Evolutionary conservation across 2,113 vertebrate species (phyloP).

Genomic region (Epinephelus moara): DNA sequence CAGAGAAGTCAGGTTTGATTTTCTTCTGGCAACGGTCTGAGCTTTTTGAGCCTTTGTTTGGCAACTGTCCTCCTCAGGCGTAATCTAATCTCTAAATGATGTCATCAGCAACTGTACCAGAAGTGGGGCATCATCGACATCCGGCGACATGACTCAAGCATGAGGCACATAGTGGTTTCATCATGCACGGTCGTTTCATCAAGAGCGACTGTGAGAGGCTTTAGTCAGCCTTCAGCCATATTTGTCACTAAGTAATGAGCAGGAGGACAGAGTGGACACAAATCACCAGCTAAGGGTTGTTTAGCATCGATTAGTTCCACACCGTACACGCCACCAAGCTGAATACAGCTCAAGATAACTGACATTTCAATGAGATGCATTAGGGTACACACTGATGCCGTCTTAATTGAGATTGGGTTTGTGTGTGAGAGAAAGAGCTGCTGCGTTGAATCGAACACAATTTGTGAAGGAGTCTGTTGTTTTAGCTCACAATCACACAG

Average conservation of each 20-base stretch:
- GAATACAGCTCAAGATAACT: slow-evolving; percentile 49
- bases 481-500: slow-evolving; percentile 22
- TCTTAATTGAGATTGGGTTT: slow-evolving; percentile 54
- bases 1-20: slow-evolving; percentile 43
- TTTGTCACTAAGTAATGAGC: slow-evolving; percentile 62
- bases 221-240: slow-evolving; percentile 55
- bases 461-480: slow-evolving; percentile 37
- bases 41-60: slow-evolving; percentile 56
- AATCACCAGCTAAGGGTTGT: slow-evolving; percentile 60
- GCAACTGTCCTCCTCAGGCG: slow-evolving; percentile 30
- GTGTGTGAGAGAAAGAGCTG: neutral
- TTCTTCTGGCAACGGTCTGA: slow-evolving; percentile 32
- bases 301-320: slow-evolving; percentile 68
- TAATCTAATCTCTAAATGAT: slow-evolving; percentile 64
- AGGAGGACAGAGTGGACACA: slow-evolving; percentile 53
- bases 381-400: slow-evolving; percentile 24
- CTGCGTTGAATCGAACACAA: slow-evolving; percentile 30
- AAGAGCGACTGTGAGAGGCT: slow-evolving; percentile 46
- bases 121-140: slow-evolving; percentile 66
- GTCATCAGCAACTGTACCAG: slow-evolving; percentile 65
- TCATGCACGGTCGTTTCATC: slow-evolving; percentile 55
- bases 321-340: slow-evolving; percentile 32
- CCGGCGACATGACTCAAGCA: slow-evolving; percentile 66
- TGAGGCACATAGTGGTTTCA: slow-evolving; percentile 48
- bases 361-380: slow-evolving; percentile 57